Base-by-base conservation (phyloP, 2,113 vertebrate species). In the Dunckerocampus dactyliophorus region DNA sequence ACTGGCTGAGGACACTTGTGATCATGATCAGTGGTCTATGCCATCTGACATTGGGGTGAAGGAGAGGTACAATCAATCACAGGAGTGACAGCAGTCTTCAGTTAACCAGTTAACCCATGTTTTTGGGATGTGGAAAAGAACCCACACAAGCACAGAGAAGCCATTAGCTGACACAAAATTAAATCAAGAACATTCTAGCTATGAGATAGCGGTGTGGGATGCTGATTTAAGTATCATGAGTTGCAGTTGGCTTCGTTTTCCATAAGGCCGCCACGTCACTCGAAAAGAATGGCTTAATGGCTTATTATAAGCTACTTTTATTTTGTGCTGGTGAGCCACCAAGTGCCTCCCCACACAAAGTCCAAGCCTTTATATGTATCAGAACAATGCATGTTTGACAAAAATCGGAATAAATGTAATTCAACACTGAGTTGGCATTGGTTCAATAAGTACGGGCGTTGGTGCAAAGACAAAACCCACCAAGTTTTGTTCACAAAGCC, bases 401-500 rank as follows among this genome's bases (percentile, higher is more conserved):
- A n/a, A 60, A n/a, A 10, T 57, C 2, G 46, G 13, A 57, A 49
- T 4, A 31, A 31, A 12, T 21, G 17, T 21, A 51, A 47, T 37
- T 39, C 3, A 11, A 47, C 10, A 22, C 0, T 21, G 6, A 5
- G 2, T 51, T 71, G 47, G 34, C 31, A 56, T 45, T 8, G 1
- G 8, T 13, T 9, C n/a, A 9, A 55, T 28, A 22, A 7, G 21
- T 34, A 20, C 13, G 31, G 52, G 52, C 31, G 11, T 54, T 19
- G 13, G n/a, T 13, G 34, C n/a, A 5, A 56, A 51, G 20, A 8
- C 42, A 20, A 37, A 47, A 93, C 94, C 91, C 78, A 98, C 97
- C 95, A 98, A 82, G 91, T 99, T 99, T 87, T 99, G 96, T 62
- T 98, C 95, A 89, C 97, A 99, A 84, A 99, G 92, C 69, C 95